Base-by-base conservation (phyloP, 2,797 vertebrate species). In the Pristis pectinata region DNA sequence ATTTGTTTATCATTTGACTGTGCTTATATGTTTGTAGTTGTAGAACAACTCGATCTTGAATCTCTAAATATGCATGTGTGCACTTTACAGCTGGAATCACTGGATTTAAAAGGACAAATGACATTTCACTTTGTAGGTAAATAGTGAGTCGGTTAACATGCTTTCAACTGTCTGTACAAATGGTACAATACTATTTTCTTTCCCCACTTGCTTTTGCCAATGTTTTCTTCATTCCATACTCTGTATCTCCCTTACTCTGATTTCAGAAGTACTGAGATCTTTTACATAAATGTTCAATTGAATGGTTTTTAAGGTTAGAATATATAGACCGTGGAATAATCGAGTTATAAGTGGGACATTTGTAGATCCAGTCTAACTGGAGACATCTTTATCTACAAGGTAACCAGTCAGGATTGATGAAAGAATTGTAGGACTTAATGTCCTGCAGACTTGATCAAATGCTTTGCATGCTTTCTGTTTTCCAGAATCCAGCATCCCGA, bases 401-500 rank as follows among this genome's bases (percentile, higher is more conserved):
- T n/a, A 77, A 77, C 74, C 34, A n/a, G 34, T 34, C 27, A 76
- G 74, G 74, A 34, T 34, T 77, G 74, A n/a, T 30, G 72, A 5
- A 77, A n/a, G 74, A 77, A 30, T 77, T 77, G 34, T n/a, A 34
- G 74, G 30, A 34, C 74, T n/a, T 77, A 72, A 34, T n/a, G 30
- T 37, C 10, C 34, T 77, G 30, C 22, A 72, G 70, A 27, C 70
- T 72, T 27, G 70, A 7, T 74, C 24, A 74, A 30, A 74, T 5
- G 34, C 24, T 37, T 91, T 7, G n/a, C 59, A 10, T 44, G 82
- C 94, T 94, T 89, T 11, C 94, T 93, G 3, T 89, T 94, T n/a
- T 92, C 74, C 95, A 98, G 98, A 96, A 97, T 95, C 74, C 95
- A 19, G 94, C 76, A 64, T 95, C 96, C 95, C 94, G 64, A 13